These are phyloP conservation scores for Eriosoma lanigerum DNA, from an alignment of 1,140 invertebrate genomes.

Conservation along the genomic window DNA sequence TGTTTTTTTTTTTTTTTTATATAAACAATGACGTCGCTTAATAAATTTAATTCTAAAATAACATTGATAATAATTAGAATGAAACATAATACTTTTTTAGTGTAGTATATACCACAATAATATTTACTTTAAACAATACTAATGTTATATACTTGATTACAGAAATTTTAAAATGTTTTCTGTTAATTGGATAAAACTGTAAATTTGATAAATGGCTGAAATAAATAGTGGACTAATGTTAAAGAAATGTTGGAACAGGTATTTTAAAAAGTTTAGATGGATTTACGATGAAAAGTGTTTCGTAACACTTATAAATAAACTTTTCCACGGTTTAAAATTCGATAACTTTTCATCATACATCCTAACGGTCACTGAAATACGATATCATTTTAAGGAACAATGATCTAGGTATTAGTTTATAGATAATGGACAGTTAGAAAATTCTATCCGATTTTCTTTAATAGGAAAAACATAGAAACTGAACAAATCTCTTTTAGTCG, in stretches of 20 bases:
- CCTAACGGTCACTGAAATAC: background rate
- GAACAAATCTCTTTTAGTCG: constrained; percentile 14
- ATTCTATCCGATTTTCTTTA: background rate
- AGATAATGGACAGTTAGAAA: constrained; percentile 15
- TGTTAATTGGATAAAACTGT: too few species aligned
- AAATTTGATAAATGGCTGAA: background rate
- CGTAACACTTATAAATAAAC: constrained; percentile 13
- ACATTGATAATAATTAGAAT: too few species aligned
- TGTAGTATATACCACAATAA: too few species aligned
- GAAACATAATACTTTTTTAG: too few species aligned
- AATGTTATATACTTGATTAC: too few species aligned
- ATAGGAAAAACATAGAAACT: background rate
- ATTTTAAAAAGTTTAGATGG: constrained; percentile 15
- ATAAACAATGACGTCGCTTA: too few species aligned
- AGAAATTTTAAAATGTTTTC: too few species aligned
- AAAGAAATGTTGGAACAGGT: background rate
- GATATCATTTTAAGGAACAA: background rate
- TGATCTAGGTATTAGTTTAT: background rate
- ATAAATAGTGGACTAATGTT: background rate
- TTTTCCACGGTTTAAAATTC: background rate
- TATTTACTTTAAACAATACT: too few species aligned
- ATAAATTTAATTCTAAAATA: too few species aligned
- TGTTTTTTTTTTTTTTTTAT: too few species aligned
- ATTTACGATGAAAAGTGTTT: constrained; percentile 27
- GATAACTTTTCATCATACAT: constrained; percentile 12